These are phyloP conservation scores for Lasioglossum oenotherae DNA, from an alignment of 2,888 invertebrate genomes.

Conservation along the genomic window DNA sequence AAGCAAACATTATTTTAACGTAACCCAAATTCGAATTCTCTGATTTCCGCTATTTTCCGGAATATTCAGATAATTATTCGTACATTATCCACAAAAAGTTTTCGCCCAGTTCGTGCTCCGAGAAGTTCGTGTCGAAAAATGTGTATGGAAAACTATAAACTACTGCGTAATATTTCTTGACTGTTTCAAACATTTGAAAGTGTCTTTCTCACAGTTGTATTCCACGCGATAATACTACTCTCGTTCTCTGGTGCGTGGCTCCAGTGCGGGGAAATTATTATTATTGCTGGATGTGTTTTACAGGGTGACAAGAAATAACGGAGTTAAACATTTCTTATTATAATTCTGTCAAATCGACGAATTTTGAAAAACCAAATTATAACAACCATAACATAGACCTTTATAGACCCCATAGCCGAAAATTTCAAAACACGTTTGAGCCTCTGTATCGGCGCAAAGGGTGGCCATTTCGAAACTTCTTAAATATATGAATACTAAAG, in stretches of 20 bases:
- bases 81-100: neutral
- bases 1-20: neutral
- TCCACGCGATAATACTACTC: neutral
- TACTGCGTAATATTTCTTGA: neutral
- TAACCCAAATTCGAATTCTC: neutral
- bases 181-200: neutral
- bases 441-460: too few relatives aligned
- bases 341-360: too few relatives aligned
- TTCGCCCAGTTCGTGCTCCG: neutral
- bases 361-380: too few relatives aligned
- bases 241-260: neutral
- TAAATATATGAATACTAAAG: too few relatives aligned
- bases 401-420: too few relatives aligned
- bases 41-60: neutral
- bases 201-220: neutral
- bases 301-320: too few relatives aligned
- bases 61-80: neutral
- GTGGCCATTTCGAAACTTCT: too few relatives aligned
- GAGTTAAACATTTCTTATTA: too few relatives aligned
- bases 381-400: too few relatives aligned
- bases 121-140: neutral
- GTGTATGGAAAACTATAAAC: neutral
- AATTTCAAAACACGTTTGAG: too few relatives aligned
- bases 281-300: neutral
- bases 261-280: neutral